Evolutionary conservation across 2,888 invertebrate species (phyloP).

Genomic region (Bellardia pandia): DNA sequence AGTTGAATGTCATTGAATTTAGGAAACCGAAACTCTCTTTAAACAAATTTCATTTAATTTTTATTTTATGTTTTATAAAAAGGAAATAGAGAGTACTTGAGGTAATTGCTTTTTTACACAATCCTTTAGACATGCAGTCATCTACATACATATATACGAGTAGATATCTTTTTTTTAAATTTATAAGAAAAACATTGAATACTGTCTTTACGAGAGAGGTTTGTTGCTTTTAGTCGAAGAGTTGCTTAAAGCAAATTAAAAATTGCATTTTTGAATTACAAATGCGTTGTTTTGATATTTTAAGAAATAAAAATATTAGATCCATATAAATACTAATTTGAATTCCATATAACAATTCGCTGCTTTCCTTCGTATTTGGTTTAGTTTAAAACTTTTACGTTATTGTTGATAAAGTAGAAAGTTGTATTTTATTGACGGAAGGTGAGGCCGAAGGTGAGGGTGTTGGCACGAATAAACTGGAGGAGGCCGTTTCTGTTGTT

Average conservation of each 20-base stretch:
- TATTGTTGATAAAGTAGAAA: constrained; percentile 82
- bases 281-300: background rate
- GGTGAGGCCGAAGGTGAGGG: constrained; percentile 84
- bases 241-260: background rate
- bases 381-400: constrained; percentile 74
- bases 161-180: too few relatives aligned
- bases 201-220: background rate
- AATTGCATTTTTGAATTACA: too few relatives aligned
- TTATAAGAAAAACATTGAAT: background rate
- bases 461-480: constrained; percentile 82
- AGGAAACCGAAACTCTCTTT: background rate
- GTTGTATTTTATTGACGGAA: constrained; percentile 81
- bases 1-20: background rate
- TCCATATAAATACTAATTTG: constrained; percentile 51
- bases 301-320: constrained; percentile 46
- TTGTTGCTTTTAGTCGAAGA: background rate
- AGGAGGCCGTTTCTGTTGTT: constrained; percentile 83
- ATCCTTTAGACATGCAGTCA: too few relatives aligned
- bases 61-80: background rate
- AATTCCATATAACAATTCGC: constrained; percentile 61
- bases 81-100: background rate
- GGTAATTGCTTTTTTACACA: background rate
- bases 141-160: too few relatives aligned
- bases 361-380: constrained; percentile 27
- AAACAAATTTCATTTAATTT: background rate